Percentiles rank a stretch among this genome's conserved stretches.
These are phyloP conservation scores for Microctenopoma steveboyesi DNA, from an alignment of 2,797 vertebrate species.

Conservation along the genomic window DNA sequence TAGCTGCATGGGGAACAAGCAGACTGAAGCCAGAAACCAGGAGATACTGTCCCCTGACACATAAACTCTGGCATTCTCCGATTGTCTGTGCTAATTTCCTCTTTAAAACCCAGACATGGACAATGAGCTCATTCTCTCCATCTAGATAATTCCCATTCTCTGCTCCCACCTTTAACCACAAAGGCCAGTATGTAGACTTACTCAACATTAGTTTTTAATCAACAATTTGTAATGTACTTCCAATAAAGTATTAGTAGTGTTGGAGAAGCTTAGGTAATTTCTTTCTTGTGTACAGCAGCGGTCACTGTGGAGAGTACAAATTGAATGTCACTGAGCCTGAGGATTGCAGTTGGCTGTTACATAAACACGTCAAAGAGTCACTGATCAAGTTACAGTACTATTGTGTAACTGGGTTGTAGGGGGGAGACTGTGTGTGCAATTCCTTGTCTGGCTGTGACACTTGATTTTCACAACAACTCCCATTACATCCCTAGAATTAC, in stretches of 20 bases:
- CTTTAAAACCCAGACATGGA: conserved; percentile 37
- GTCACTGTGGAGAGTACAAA: background rate
- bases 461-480: background rate
- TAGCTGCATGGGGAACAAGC: conserved; percentile 2
- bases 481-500: background rate
- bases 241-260: too few relatives aligned
- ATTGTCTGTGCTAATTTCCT: conserved; percentile 46
- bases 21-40: conserved; percentile 27
- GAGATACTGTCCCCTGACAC: conserved; percentile 28
- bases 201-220: background rate
- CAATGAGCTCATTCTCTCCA: conserved; percentile 46
- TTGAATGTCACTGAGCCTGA: conserved; percentile 36
- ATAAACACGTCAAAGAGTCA: conserved; percentile 52
- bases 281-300: background rate
- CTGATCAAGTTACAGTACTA: conserved; percentile 43
- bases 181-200: background rate
- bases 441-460: conserved; percentile 10
- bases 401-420: conserved; percentile 52
- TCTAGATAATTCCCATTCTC: conserved; percentile 41
- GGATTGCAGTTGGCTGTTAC: conserved; percentile 48
- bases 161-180: conserved; percentile 15
- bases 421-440: conserved; percentile 7
- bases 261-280: too few relatives aligned
- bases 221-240: background rate
- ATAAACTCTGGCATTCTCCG: conserved; percentile 25